phyloP scores from a whole-genome alignment of 2,797 vertebrate genomes.

The Manis javanica region DNA sequence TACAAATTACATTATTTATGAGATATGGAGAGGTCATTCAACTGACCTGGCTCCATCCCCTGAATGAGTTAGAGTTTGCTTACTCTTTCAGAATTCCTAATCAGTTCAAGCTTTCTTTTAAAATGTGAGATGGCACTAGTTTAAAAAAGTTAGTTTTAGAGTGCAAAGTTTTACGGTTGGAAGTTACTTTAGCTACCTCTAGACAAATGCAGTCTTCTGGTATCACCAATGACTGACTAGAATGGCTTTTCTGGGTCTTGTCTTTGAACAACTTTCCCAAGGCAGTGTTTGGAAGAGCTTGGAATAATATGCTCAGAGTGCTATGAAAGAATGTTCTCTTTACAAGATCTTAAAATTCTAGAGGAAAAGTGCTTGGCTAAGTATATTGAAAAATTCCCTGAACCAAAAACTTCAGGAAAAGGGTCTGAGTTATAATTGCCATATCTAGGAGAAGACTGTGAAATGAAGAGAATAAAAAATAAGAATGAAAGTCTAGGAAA shows the following conservation, averaged over 20 bases:
- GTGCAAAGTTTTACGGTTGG: neutral
- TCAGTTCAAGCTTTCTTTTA: neutral
- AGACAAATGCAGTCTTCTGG: neutral
- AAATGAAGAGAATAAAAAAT: neutral
- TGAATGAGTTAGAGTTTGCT: slow-evolving; percentile 29
- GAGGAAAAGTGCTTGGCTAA: neutral
- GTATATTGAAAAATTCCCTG: neutral
- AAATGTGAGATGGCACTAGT: neutral
- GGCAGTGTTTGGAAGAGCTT: neutral
- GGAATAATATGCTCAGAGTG: neutral
- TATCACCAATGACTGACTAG: neutral
- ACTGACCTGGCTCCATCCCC: neutral
- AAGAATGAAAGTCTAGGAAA: neutral
- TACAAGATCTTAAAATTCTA: slow-evolving; percentile 27
- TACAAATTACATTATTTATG: slow-evolving; percentile 60
- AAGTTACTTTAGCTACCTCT: neutral
- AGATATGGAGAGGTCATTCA: slow-evolving; percentile 19
- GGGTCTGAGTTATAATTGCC: neutral
- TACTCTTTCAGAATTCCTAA: slow-evolving; percentile 56
- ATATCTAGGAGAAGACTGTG: neutral
- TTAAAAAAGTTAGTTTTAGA: neutral
- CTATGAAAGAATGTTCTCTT: slow-evolving; percentile 19
- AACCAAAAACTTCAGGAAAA: slow-evolving; percentile 8
- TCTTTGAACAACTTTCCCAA: slow-evolving; percentile 21
- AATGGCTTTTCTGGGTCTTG: neutral